These are phyloP conservation scores for Lerista edwardsae DNA, from an alignment of 2,797 vertebrate genomes.

Conservation along the genomic window DNA sequence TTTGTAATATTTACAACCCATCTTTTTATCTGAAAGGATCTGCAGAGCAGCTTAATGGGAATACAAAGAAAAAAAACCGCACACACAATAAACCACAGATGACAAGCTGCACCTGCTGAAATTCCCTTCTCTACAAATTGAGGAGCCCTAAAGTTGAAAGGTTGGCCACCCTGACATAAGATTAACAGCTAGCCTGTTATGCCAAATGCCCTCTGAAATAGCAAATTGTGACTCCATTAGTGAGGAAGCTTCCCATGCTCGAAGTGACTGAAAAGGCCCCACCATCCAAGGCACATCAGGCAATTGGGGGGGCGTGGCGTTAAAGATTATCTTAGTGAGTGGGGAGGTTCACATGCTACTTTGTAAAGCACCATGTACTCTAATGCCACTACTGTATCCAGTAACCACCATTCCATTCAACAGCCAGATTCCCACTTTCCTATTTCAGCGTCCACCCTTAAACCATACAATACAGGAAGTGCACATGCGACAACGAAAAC, in stretches of 20 bases:
- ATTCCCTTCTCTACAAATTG: too few species aligned
- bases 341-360: neutral
- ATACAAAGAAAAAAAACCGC: neutral
- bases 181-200: neutral
- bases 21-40: neutral
- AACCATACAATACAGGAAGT: neutral
- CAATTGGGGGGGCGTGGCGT: too few species aligned
- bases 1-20: neutral
- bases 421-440: slow-evolving; percentile 10
- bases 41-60: neutral
- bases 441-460: fast-evolving
- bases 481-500: slow-evolving; percentile 54
- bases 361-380: neutral
- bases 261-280: too few species aligned
- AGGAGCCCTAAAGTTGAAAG: too few species aligned
- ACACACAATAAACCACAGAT: too few species aligned
- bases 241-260: too few species aligned
- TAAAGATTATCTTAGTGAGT: neutral
- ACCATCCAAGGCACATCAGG: too few species aligned
- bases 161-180: too few species aligned
- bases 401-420: neutral
- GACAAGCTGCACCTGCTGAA: too few species aligned
- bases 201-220: neutral
- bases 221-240: too few species aligned
- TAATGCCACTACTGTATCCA: neutral